These are phyloP conservation scores for Gadus chalcogrammus DNA, from an alignment of 2,113 vertebrate species.

Conservation along the genomic window DNA sequence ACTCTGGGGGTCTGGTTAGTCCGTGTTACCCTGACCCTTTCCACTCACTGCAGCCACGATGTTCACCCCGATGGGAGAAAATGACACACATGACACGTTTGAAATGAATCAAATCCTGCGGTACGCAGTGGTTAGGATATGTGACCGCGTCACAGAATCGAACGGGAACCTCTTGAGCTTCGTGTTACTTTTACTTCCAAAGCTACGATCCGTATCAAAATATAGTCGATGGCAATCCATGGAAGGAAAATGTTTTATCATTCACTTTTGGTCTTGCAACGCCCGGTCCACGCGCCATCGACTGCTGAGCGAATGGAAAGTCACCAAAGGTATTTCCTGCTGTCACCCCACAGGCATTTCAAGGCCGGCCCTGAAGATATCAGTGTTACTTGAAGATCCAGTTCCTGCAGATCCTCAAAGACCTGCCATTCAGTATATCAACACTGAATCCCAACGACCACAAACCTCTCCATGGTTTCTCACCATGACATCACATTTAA, in stretches of 20 bases:
- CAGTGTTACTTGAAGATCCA: slow-evolving; percentile 75
- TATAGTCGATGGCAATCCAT: no score
- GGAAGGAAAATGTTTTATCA: slow-evolving; percentile 15
- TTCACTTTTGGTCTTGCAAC: slow-evolving; percentile 27
- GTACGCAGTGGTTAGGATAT: no score
- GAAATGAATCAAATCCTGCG: background rate
- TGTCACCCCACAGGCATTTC: slow-evolving; percentile 76
- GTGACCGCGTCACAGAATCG: no score
- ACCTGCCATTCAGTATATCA: slow-evolving; percentile 60
- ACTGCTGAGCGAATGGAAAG: slow-evolving; percentile 81
- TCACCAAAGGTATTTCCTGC: slow-evolving; percentile 77
- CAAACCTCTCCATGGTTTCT: slow-evolving; percentile 29
- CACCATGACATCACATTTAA: slow-evolving; percentile 20
- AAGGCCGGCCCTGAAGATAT: slow-evolving; percentile 68
- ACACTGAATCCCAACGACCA: slow-evolving; percentile 36
- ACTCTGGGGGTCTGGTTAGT: slow-evolving; percentile 32
- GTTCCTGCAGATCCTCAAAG: slow-evolving; percentile 70
- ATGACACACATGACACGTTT: background rate
- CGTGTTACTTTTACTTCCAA: no score
- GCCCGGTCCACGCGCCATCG: slow-evolving; percentile 50
- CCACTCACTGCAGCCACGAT: slow-evolving; percentile 46
- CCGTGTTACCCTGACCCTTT: slow-evolving; percentile 51
- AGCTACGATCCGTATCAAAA: no score
- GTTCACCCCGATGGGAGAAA: slow-evolving; percentile 31
- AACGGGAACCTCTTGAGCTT: no score